These are phyloP conservation scores for Smutsia temminckii DNA, from an alignment of 2,797 vertebrate species.

Conservation along the genomic window DNA sequence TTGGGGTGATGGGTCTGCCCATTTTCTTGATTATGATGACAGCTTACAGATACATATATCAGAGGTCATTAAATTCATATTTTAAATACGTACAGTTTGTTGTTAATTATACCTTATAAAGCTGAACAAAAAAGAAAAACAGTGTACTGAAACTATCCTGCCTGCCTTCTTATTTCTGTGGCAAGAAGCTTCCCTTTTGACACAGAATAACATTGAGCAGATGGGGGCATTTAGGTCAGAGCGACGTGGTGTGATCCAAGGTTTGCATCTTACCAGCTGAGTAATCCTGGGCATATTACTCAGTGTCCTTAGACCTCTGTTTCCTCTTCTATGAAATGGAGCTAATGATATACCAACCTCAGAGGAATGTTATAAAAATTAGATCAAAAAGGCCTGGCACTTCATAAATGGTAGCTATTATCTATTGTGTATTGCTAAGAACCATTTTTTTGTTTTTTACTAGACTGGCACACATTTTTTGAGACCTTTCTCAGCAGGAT, in stretches of 20 bases:
- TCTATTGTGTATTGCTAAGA: background rate
- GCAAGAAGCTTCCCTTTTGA: background rate
- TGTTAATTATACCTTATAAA: background rate
- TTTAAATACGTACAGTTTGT: background rate
- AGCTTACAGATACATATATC: background rate
- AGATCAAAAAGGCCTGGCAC: background rate
- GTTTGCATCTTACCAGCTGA: background rate
- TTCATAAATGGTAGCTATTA: background rate
- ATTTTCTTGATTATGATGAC: constrained; percentile 21
- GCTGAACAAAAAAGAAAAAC: background rate
- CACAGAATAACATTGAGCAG: background rate
- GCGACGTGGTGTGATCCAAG: background rate
- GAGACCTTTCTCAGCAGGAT: constrained; percentile 61
- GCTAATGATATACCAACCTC: background rate
- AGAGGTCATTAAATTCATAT: constrained; percentile 1
- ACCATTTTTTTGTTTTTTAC: background rate
- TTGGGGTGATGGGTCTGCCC: background rate
- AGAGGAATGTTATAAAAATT: background rate
- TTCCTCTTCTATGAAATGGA: background rate
- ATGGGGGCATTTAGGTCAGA: background rate
- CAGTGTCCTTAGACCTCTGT: background rate
- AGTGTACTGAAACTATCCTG: background rate
- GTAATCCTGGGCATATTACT: background rate
- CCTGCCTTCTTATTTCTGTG: background rate
- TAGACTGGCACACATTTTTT: background rate